Evolutionary conservation across 2,113 vertebrate genomes (phyloP).

Genomic region (Cettia cetti): DNA sequence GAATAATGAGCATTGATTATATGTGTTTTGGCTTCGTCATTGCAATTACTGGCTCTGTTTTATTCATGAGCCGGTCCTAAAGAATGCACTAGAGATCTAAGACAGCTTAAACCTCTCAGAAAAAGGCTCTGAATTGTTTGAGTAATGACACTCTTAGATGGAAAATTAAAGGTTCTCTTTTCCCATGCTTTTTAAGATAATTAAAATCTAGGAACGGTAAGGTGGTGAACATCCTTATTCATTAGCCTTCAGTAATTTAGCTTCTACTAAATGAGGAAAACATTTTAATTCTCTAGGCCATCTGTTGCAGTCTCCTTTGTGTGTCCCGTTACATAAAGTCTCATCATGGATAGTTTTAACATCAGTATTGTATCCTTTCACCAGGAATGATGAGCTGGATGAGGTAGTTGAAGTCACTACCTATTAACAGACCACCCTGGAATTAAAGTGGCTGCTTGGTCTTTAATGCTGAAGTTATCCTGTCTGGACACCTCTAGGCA

Average conservation of each 20-base stretch:
- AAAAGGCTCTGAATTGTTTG: conserved; percentile 50
- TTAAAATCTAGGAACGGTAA: conserved; percentile 62
- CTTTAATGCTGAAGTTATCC: not conserved
- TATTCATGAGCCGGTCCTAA: conserved; percentile 62
- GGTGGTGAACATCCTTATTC: conserved; percentile 59
- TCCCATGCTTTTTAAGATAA: conserved; percentile 56
- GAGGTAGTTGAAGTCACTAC: not conserved
- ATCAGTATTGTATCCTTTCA: not conserved
- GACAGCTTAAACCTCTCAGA: conserved; percentile 53
- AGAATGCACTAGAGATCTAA: conserved; percentile 39
- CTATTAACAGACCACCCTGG: not conserved
- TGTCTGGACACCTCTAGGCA: not conserved
- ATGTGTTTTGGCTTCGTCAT: conserved; percentile 49
- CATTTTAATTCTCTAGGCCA: conserved; percentile 58
- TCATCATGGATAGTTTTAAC: not conserved
- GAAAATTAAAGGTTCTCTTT: conserved; percentile 61
- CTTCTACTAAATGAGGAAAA: conserved; percentile 57
- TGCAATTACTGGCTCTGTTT: conserved; percentile 65
- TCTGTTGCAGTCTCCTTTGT: conserved; percentile 54
- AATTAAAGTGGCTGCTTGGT: not conserved
- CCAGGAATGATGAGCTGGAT: not conserved
- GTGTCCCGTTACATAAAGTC: conserved; percentile 24
- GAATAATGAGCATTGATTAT: conserved; percentile 61
- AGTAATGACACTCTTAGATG: conserved; percentile 55
- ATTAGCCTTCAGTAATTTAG: conserved; percentile 65